phyloP scores from a whole-genome alignment of 1,140 invertebrate genomes.

The Zaprionus lachaisei region DNA sequence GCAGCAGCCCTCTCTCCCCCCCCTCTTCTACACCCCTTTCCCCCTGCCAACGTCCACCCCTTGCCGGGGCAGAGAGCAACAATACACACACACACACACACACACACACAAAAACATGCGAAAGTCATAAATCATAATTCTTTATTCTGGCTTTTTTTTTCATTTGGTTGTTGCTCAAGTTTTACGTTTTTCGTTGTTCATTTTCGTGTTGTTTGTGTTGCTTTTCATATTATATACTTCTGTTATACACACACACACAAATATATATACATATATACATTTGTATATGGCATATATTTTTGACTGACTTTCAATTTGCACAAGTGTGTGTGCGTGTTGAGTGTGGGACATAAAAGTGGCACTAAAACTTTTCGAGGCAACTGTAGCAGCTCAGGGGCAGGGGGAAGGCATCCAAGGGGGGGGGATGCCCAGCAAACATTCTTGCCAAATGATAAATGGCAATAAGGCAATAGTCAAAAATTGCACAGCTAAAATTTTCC shows the following conservation, averaged over 20 bases:
- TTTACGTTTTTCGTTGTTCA: conserved; percentile 43
- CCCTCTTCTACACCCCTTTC: neutral
- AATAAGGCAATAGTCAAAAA: conserved; percentile 53
- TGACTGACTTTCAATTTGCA: conserved; percentile 62
- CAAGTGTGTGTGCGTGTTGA: conserved; percentile 26
- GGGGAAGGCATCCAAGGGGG: neutral
- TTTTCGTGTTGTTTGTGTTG: conserved; percentile 37
- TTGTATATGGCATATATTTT: conserved; percentile 22
- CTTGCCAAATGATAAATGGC: conserved; percentile 74
- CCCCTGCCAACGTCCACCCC: neutral
- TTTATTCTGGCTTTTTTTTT: conserved; percentile 58
- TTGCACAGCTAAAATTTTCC: conserved; percentile 56
- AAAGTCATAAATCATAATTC: conserved; percentile 82
- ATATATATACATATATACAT: neutral
- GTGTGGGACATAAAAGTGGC: conserved; percentile 44
- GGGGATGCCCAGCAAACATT: conserved; percentile 38
- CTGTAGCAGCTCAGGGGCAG: conserved; percentile 28
- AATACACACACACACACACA: neutral
- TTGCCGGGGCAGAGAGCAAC: neutral
- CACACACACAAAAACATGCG: conserved; percentile 59
- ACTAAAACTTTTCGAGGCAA: conserved; percentile 66
- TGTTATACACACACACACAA: neutral
- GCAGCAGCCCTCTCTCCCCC: neutral
- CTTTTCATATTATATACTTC: conserved; percentile 6
- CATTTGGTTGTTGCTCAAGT: conserved; percentile 41